phyloP scores from a whole-genome alignment of 2,888 invertebrate genomes.

The Ceraclea dissimilis region DNA sequence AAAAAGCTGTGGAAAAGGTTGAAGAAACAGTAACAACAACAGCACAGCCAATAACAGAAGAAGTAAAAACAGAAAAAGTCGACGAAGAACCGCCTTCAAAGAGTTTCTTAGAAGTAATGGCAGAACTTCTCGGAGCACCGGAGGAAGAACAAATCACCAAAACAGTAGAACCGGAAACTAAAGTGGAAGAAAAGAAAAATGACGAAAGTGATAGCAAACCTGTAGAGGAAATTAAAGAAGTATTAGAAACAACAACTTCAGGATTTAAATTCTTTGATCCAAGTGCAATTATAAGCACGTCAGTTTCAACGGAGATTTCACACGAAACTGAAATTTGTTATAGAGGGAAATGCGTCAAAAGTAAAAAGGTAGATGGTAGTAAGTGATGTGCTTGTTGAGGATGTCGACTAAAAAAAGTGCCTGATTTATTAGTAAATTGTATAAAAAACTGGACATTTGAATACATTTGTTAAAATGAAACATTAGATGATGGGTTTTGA shows the following conservation, averaged over 20 bases:
- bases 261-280: constrained; percentile 45
- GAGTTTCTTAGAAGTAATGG: constrained; percentile 13
- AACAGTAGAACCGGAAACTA: constrained; percentile 28
- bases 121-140: constrained; percentile 27
- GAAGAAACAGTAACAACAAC: constrained; percentile 5
- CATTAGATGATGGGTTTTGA: no score
- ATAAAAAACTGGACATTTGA: background rate
- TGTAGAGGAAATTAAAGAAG: constrained; percentile 1
- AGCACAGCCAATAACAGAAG: constrained; percentile 25
- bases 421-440: background rate
- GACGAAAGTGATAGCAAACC: constrained; percentile 27
- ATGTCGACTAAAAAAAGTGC: constrained; percentile 6
- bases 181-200: constrained; percentile 33
- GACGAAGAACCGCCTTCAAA: constrained; percentile 26
- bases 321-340: constrained; percentile 87
- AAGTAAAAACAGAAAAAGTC: constrained; percentile 30
- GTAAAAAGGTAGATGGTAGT: constrained; percentile 33
- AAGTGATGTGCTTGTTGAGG: constrained; percentile 21
- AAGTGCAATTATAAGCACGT: constrained; percentile 57
- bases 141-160: constrained; percentile 19
- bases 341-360: constrained; percentile 76
- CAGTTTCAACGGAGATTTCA: constrained; percentile 73
- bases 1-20: constrained; percentile 16
- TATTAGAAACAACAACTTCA: constrained; percentile 33
- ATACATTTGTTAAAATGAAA: no score